Evolutionary conservation across 2,888 invertebrate species (phyloP).

Genomic region (Apamea epomidion): DNA sequence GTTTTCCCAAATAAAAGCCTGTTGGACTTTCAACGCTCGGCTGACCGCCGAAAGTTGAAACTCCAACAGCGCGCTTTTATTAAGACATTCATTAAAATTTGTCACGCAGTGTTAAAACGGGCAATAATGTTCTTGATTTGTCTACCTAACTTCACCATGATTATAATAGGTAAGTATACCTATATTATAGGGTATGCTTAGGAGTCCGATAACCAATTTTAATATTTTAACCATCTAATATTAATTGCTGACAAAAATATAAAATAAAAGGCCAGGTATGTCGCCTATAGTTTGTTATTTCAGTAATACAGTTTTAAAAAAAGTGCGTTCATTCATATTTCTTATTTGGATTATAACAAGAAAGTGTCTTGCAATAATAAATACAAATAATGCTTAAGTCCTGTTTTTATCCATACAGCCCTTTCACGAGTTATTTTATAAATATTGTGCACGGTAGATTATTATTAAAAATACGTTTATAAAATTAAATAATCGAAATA

Average conservation of each 20-base stretch:
- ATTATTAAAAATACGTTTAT: constrained; percentile 33
- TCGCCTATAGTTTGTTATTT: background rate
- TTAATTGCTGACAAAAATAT: background rate
- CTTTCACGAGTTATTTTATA: constrained; percentile 14
- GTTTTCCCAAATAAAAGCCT: background rate
- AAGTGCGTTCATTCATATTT: constrained; percentile 8
- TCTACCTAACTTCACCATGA: constrained; percentile 51
- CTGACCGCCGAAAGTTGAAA: background rate
- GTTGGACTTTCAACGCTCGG: background rate
- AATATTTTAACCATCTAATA: constrained; percentile 10
- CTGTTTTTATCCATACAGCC: constrained; percentile 6
- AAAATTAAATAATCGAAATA: constrained; percentile 29
- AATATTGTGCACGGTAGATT: constrained; percentile 30
- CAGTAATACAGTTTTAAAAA: background rate
- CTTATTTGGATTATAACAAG: background rate
- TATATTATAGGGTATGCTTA: constrained; percentile 15
- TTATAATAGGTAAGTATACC: constrained; percentile 23
- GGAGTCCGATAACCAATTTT: constrained; percentile 1
- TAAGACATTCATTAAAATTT: background rate
- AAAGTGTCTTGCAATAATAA: background rate
- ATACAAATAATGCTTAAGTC: background rate
- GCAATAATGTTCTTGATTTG: constrained; percentile 42
- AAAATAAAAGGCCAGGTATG: background rate
- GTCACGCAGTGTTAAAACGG: background rate
- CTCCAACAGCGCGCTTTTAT: background rate